These are phyloP conservation scores for Nerophis lumbriciformis DNA, from an alignment of 2,113 vertebrate genomes.

Conservation along the genomic window DNA sequence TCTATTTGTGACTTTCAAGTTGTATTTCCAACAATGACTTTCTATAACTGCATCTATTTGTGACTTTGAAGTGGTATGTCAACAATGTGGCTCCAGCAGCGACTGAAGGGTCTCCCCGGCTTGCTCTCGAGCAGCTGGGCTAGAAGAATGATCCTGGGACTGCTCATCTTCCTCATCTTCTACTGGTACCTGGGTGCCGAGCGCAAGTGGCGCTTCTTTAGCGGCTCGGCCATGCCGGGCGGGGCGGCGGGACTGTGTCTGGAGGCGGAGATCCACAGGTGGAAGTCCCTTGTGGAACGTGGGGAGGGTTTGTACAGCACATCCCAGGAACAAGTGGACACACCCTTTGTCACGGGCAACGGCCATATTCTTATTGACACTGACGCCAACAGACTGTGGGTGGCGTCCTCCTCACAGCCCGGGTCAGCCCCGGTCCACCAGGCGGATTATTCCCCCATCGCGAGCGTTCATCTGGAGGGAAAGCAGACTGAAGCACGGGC, in stretches of 20 bases:
- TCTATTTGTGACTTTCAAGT: no score
- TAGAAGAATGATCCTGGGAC: conserved; percentile 76
- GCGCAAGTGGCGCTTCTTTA: conserved; percentile 64
- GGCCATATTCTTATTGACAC: conserved; percentile 82
- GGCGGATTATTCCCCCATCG: conserved; percentile 76
- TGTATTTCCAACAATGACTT: no score
- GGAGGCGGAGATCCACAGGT: conserved; percentile 75
- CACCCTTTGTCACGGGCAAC: conserved; percentile 82
- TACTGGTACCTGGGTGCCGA: conserved; percentile 83
- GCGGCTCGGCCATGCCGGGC: conserved; percentile 59
- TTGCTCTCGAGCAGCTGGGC: conserved; percentile 93
- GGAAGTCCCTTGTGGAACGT: conserved; percentile 68
- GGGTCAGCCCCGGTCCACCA: conserved; percentile 68
- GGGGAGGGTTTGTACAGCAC: conserved; percentile 65
- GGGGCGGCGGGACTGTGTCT: conserved; percentile 77
- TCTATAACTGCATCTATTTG: no score
- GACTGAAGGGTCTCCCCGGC: conserved; percentile 90
- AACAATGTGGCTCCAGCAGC: conserved; percentile 86
- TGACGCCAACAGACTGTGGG: conserved; percentile 81
- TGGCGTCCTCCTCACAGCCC: conserved; percentile 68
- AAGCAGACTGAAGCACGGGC: conserved; percentile 69
- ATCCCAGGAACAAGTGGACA: conserved; percentile 52
- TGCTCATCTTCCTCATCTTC: conserved; percentile 79
- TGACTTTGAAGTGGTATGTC: no score
- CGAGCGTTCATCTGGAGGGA: conserved; percentile 68